Evolutionary conservation across 2,113 vertebrate genomes (phyloP), one percentile per base, ranked within the genome.

Genomic region (Rhynchomys soricoides): DNA sequence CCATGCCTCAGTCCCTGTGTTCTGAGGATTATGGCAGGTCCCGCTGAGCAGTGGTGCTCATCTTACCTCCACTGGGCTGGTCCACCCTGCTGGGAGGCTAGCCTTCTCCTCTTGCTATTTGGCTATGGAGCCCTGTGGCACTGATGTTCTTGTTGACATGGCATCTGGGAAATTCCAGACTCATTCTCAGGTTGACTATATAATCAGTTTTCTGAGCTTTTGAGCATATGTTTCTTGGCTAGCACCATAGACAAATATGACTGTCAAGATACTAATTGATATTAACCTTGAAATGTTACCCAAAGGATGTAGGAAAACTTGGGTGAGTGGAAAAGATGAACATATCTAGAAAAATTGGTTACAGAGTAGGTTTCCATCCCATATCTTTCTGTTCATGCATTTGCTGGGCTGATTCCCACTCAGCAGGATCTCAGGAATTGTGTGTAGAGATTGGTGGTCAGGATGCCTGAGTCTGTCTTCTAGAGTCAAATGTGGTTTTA

Each of bases 361-460:
- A 21, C 31, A 24, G 2, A 19, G 34, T 45, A 62, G 43, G 3
- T 57, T 8, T 90, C 29, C 57, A 11, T 89, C 70, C 48, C 43
- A 0, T 73, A 5, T 59, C 43, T 55, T 70, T 48, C 45, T 85
- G 52, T 1, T 4, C 10, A n/a, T 40, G 1, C 29, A 17, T 66
- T 50, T 0, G 31, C 86, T 52, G n/a, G 3, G 1, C 34, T 31
- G 10, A 8, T 4, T 92, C 11, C 50, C 77, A 31, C 52, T 85
- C 5, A 0, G 4, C 15, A 59, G 7, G 77, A 22, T 21, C 13
- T 0, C 3, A 0, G 29, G 17, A 31, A 0, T 10, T 0, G 1
- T 73, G 70, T 34, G 0, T 57, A 5, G 7, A 11, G 73, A 68
- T 21, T 29, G 43, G 40, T 66, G 17, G 43, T 86, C 83, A 34